Conservation (phyloP, 1,140 invertebrate genomes). For the Drosophila sp. region DNA sequence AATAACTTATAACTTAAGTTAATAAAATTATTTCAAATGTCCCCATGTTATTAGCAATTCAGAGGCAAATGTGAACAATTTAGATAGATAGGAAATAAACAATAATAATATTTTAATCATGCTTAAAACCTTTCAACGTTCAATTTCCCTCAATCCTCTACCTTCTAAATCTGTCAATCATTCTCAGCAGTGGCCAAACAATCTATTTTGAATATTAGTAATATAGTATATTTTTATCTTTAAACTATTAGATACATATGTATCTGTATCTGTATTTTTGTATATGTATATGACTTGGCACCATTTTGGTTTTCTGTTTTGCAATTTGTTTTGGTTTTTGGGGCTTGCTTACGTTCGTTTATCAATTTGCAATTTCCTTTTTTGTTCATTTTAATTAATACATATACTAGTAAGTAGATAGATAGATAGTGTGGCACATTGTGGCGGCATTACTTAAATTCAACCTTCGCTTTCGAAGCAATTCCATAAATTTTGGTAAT, state of each 20-base stretch:
- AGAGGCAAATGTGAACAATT: no score
- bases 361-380: constrained; percentile 77
- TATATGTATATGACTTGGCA: neutral
- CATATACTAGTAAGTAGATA: constrained; percentile 37
- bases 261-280: neutral
- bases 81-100: no score
- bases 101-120: no score
- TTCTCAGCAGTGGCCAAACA: no score
- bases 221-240: neutral
- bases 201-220: neutral
- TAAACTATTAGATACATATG: neutral
- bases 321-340: constrained; percentile 55
- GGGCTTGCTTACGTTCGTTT: constrained; percentile 37
- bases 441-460: constrained; percentile 45
- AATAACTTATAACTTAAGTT: no score
- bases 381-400: constrained; percentile 75
- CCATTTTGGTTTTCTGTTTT: neutral
- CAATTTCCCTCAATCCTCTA: no score
- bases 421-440: constrained; percentile 47
- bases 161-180: no score
- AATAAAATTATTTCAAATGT: no score
- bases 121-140: no score
- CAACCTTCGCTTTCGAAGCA: constrained; percentile 58
- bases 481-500: constrained; percentile 70
- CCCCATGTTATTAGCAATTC: no score